Percentiles rank a stretch among this genome's conserved stretches.
Conservation (phyloP, 2,888 invertebrate species). For the Odontocolon sp. region DNA sequence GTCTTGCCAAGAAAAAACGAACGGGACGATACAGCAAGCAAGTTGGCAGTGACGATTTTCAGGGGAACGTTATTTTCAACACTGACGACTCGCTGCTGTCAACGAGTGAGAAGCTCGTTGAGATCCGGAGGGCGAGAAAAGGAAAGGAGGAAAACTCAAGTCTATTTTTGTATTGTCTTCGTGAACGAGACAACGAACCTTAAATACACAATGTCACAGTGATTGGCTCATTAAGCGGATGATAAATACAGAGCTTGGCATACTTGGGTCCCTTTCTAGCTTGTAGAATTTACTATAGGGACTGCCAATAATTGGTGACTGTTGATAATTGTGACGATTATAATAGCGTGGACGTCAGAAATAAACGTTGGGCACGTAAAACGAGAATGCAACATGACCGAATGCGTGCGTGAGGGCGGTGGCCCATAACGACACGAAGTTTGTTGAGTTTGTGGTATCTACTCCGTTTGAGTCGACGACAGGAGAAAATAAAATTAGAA, state of each 20-base stretch:
- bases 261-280: background rate
- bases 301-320: no score
- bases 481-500: background rate
- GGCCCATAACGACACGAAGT: conserved; percentile 29
- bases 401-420: conserved; percentile 13
- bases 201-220: background rate
- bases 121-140: background rate
- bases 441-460: conserved; percentile 10
- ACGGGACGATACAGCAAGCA: background rate
- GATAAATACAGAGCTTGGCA: no score
- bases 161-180: conserved; percentile 3
- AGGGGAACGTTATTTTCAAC: conserved; percentile 56
- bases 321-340: no score
- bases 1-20: conserved; percentile 51
- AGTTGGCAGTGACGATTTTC: conserved; percentile 15
- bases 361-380: conserved; percentile 24
- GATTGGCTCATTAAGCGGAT: no score
- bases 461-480: background rate
- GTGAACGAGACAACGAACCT: conserved; percentile 15
- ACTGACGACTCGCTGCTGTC: conserved; percentile 53
- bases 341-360: no score
- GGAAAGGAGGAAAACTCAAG: background rate
- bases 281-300: no score
- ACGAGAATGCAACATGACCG: conserved; percentile 27
- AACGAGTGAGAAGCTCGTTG: conserved; percentile 40